Evolutionary conservation across 2,888 invertebrate species (phyloP), one percentile per base, ranked within the genome.

Genomic region (Spodoptera picta): DNA sequence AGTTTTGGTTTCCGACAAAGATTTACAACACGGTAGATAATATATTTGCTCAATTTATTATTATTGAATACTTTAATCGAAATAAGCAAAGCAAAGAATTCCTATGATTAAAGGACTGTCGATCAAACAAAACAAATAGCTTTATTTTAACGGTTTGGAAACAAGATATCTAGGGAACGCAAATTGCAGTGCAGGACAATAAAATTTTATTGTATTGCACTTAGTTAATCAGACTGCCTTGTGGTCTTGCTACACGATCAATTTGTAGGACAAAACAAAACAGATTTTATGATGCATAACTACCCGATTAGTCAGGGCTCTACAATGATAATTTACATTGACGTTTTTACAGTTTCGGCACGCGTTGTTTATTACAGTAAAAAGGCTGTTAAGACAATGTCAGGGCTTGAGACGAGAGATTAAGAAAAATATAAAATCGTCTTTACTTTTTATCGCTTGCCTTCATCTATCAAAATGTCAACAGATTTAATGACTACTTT

Each of bases 341-440:
- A 78, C 73, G 79, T 84, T 83, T 85, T 84, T 80, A 83, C 73
- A 79, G 80, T 73, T 73, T 78, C 78, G 49, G 75, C 77, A 74
- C 68, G 79, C 77, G 79, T 79, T 76, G 76, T 86, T 88, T 83
- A 85, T 84, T 74, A 82, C 70, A 62, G 79, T 79, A 88, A 88
- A 88, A 86, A 86, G 74, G 73, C 51, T 62, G 75, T 78, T 79
- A 78, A 77, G 77, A 66, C 57, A 71, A 76, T 73, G 79, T 70
- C 69, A 75, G 75, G 73, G 77, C 80, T 68, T 11, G 19, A 7
- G 42, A 45, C 56, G 56, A 71, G 75, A 81, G 75, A 81, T 82
- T 78, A 81, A 81, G 75, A 71, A 78, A 79, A 79, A 79, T 72
- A 75, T 77, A 75, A 78, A 78, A 63, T 68, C 64, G 75, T 65